Evolutionary conservation across 2,797 vertebrate species (phyloP), one percentile per base, ranked within the genome.

Genomic region (Ctenopoma kingsleyae): DNA sequence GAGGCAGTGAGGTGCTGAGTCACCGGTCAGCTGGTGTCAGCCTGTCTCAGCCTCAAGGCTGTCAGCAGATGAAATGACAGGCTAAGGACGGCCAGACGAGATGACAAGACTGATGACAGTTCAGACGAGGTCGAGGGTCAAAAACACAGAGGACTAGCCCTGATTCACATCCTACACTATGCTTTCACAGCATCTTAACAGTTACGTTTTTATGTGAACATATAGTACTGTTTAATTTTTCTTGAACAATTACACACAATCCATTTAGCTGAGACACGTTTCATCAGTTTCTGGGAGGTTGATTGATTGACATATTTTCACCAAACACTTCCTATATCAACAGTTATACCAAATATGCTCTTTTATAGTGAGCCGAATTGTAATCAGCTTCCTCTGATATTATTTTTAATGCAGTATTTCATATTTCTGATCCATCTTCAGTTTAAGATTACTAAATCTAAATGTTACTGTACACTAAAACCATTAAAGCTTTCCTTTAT

Each of bases 1-100:
- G 54, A 62, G 59, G 71, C 70, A 50, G 58, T 47, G 53, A 76
- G 58, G 30, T 35, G 83, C 83, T 87, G 87, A 86, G 82, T 90
- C 83, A 89, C 43, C 27, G 47, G 78, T 91, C 84, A 87, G 88
- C 89, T 85, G 87, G 64, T 80, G 87, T 61, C 66, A 4, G 71
- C 35, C 63, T 19, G 62, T 61, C 56, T 49, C 75, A 48, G 76
- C 71, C 74, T 49, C 25, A 0, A 50, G 71, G 71, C 66, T 30
- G 72, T 11, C 35, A 11, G 66, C 46, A 52, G 59, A 68, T 16
- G 57, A 78, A 76, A 78, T 62, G 78, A 86, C 86, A 78, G 78
- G 51, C 80, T 41, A 71, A 71, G 69, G 71, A 74, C 25, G 12
- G 49, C 54, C 66, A 15, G 80, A 61, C 44, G 2, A 30, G 49